Conservation (phyloP, 2,888 invertebrate genomes). For the Cyclophora albipunctata region DNA sequence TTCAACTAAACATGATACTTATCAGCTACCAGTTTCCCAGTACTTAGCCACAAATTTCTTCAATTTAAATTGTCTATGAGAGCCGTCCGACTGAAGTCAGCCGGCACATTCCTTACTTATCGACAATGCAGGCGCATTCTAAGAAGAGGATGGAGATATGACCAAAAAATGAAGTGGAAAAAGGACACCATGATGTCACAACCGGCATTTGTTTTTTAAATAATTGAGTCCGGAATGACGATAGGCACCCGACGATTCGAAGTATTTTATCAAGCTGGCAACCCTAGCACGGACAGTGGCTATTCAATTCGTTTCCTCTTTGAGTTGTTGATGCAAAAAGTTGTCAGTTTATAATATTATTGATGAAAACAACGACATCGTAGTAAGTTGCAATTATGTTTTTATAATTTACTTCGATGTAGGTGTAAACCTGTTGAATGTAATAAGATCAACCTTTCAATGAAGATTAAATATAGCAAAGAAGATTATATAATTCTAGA, state of each 20-base stretch:
- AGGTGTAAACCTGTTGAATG: no score
- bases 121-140: slow-evolving; percentile 57
- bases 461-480: no score
- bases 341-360: not conserved
- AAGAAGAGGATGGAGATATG: slow-evolving; percentile 39
- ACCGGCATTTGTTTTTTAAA: slow-evolving; percentile 66
- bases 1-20: slow-evolving; percentile 32
- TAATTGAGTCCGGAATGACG: slow-evolving; percentile 71
- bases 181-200: slow-evolving; percentile 45
- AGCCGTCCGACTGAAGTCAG: slow-evolving; percentile 68
- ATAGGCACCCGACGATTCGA: slow-evolving; percentile 65
- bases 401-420: no score
- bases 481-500: no score
- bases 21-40: slow-evolving; percentile 49
- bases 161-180: slow-evolving; percentile 42
- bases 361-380: no score
- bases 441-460: no score
- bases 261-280: slow-evolving; percentile 65
- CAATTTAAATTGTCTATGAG: slow-evolving; percentile 74
- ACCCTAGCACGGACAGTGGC: slow-evolving; percentile 59
- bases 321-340: slow-evolving; percentile 17
- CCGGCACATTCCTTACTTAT: slow-evolving; percentile 71
- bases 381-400: no score
- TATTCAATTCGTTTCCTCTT: slow-evolving; percentile 61
- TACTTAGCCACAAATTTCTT: slow-evolving; percentile 65